Base-by-base conservation (phyloP, 2,797 vertebrate species). In the Glyptemys insculpta region DNA sequence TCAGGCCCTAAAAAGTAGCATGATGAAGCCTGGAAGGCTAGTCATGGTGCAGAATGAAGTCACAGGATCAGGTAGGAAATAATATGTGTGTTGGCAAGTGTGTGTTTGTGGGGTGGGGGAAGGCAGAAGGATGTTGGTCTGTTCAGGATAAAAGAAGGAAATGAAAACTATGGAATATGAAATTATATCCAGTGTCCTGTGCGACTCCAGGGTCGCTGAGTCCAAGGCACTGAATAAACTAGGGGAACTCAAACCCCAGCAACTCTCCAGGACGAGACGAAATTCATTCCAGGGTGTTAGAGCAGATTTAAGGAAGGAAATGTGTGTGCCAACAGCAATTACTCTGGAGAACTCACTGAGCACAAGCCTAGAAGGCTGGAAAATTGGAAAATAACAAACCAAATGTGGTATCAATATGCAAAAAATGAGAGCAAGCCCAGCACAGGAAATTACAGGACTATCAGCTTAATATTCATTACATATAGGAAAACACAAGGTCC, bases 301-400 rank as follows among this genome's bases (percentile, higher is more conserved):
- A 95, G 89, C 96, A 96, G 89, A 91, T 96, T 95, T 90, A 89
- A 94, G 87, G 93, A 95, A 96, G 95, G 95, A 92, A 92, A 94
- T 79, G 79, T 91, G 89, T 90, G 49, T 87, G 93, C 96, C 96
- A 92, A 96, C 89, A 95, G 93, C 95, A 96, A 97, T 97, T 97
- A 96, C 96, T 95, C 95, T 96, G 96, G 94, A 97, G 95, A 97
- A 97, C 93, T 96, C 91, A 21, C 95, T 95, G 94, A 96, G 96
- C 95, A 88, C 93, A 94, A 97, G 95, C 96, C 96, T 95, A 96
- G 97, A 97, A 97, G 95, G 96, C 96, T 96, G 92, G 96, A 97
- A 98, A 98, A 97, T 97, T 97, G 97, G 95, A 97, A 97, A 97
- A 97, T 91, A 97, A 95, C 95, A 93, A 98, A 96, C 95, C 91